Percentiles rank a stretch among this genome's conserved stretches.
phyloP scores from a whole-genome alignment of 2,797 vertebrate genomes.

The Basileuterus tristriatus region DNA sequence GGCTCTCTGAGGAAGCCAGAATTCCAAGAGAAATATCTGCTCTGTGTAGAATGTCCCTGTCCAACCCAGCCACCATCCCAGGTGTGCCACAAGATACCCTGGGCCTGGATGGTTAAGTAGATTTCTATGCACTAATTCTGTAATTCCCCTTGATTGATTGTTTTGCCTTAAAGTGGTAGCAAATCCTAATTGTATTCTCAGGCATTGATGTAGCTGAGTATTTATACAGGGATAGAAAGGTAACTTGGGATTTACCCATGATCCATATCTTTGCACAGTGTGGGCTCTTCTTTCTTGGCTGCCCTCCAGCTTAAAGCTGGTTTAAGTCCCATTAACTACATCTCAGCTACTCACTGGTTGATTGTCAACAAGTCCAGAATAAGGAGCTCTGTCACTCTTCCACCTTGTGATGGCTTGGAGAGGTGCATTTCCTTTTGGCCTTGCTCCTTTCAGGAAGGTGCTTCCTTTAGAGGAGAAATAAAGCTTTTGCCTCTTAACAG shows the following conservation, averaged over 20 bases:
- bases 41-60: not conserved
- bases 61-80: not conserved
- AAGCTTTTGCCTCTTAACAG: not conserved
- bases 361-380: not conserved
- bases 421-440: not conserved
- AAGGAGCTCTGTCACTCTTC: not conserved
- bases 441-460: not conserved
- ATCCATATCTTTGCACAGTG: not conserved
- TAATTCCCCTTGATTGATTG: conserved; percentile 44
- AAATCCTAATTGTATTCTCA: conserved; percentile 48
- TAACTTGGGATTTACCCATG: not conserved
- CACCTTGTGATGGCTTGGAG: not conserved
- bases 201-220: not conserved
- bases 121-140: not conserved
- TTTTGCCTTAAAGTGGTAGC: conserved; percentile 12
- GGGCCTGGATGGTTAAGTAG: not conserved
- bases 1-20: not conserved
- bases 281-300: not conserved
- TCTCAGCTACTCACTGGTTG: not conserved
- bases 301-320: not conserved
- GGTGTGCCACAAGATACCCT: not conserved
- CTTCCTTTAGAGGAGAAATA: not conserved
- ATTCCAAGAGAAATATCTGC: not conserved
- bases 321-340: not conserved
- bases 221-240: not conserved